Base-by-base conservation (phyloP, 1,140 invertebrate species). In the Drosophila sucinea region DNA sequence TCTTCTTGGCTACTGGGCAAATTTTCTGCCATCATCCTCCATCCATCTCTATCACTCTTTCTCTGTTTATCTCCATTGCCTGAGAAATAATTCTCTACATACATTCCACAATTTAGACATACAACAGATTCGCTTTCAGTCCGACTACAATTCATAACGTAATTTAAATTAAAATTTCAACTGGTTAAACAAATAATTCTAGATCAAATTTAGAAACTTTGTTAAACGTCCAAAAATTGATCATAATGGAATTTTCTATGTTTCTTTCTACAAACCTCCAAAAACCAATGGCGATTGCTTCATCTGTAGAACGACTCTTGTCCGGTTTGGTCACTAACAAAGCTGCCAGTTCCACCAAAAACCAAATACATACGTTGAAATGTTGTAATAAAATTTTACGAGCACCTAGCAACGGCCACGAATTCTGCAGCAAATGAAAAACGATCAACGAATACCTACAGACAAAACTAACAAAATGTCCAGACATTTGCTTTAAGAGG, bases 331-430 rank as follows among this genome's bases (percentile, higher is more conserved):
- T 10, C 44, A 6, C 44, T 47, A 38, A 38, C 8, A 27, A 47
- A 47, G 44, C 10, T 30, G 23, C 30, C 54, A 57, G 29, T n/a
- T 23, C 8, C n/a, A 41, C 29, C 67, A 5, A 71, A 75, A 75
- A 60, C 60, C 58, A 58, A 56, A 30, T 60, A 58, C 64, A 30
- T 60, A 58, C 64, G 56, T 66, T 51, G 72, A 85, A 78, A 63
- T 63, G 56, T 56, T 78, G 79, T 69, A 82, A 86, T 87, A 87
- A 83, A 83, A 77, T 70, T 77, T 87, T 69, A 87, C 79, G 79
- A 87, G 65, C 76, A 69, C 72, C 54, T 87, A 69, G 83, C 83
- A 87, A 86, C 83, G 82, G 55, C 64, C 75, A 68, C 63, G 69
- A 73, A 58, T 79, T 62, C 60, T 8, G 41, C 27, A 54, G 25